Conservation (phyloP, 2,888 invertebrate species). For the Archips crataeganus region DNA sequence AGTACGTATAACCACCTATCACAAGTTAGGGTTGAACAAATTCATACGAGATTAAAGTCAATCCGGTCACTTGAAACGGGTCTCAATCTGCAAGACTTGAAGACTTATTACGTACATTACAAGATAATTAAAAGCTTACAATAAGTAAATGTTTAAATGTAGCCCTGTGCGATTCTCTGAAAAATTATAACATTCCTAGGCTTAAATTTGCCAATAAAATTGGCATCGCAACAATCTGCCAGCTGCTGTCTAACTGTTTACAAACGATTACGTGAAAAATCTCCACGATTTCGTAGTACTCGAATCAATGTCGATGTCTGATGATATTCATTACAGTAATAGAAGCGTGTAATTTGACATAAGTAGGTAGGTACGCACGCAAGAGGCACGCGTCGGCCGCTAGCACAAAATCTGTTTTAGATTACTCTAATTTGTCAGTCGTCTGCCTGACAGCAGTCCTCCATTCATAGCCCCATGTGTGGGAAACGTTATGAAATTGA, state of each 20-base stretch:
- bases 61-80: too few species aligned
- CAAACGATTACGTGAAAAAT: constrained; percentile 32
- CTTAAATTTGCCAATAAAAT: constrained; percentile 35
- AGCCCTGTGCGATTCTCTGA: neutral
- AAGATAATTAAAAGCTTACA: too few species aligned
- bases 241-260: constrained; percentile 44
- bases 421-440: constrained; percentile 82
- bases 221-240: constrained; percentile 43
- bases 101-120: too few species aligned
- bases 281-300: constrained; percentile 36
- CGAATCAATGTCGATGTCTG: constrained; percentile 48
- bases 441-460: constrained; percentile 57
- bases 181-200: neutral
- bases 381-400: constrained; percentile 63
- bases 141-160: too few species aligned
- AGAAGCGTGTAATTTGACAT: constrained; percentile 64
- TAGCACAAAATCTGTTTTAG: constrained; percentile 77
- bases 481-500: constrained; percentile 85
- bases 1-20: too few species aligned
- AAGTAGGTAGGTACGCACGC: constrained; percentile 55
- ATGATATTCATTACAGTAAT: constrained; percentile 65
- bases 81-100: too few species aligned
- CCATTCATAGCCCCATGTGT: constrained; percentile 77
- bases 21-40: too few species aligned
- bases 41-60: too few species aligned